Evolutionary conservation across 2,113 vertebrate genomes (phyloP), one percentile per base, ranked within the genome.

Genomic region (Egretta garzetta): DNA sequence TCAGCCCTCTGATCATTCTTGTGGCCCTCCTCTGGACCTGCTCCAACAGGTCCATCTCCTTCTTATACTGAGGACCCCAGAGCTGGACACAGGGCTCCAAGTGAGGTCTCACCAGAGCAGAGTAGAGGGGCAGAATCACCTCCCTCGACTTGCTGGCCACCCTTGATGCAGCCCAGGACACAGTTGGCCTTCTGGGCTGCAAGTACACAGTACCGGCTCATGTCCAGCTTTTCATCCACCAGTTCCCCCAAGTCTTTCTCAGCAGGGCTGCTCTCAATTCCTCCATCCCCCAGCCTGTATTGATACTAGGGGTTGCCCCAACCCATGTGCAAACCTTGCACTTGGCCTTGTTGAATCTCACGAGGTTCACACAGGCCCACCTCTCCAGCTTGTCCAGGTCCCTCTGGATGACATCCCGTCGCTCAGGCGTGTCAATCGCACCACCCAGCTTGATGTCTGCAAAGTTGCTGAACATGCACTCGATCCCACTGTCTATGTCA

Each of bases 181-280:
- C 0, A 0, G 15, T 0, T 35, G n/a, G 49, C 21, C 18, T 73
- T 35, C 27, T 9, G 59, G n/a, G 39, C 49, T 85, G 27, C 3
- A 4, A 93, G 37, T 0, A 0, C 16, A 45, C 39, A 39, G 12
- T 59, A 37, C 6, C 1, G 1, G 21, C 23, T 73, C 59, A 55
- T 0, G 0, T 14, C 12, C 15, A 77, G n/a, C 27, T 32, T 43
- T 39, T 58, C 41, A 84, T 11, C 26, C 47, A 56, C 28, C 10
- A 50, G 10, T 10, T 41, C 4, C 16, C 28, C 4, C 53, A 68
- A 49, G 32, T 45, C 28, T 8, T 73, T 59, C 45, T 64, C 1
- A 0, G 2, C 18, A 88, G 27, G 41, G 43, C 18, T 68, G 37
- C 37, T 68, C n/a, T 88, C 64, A 53, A 45, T 6, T 7, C 30